phyloP scores from a whole-genome alignment of 2,113 vertebrate genomes.

The Rhinolophus ferrumequinum region DNA sequence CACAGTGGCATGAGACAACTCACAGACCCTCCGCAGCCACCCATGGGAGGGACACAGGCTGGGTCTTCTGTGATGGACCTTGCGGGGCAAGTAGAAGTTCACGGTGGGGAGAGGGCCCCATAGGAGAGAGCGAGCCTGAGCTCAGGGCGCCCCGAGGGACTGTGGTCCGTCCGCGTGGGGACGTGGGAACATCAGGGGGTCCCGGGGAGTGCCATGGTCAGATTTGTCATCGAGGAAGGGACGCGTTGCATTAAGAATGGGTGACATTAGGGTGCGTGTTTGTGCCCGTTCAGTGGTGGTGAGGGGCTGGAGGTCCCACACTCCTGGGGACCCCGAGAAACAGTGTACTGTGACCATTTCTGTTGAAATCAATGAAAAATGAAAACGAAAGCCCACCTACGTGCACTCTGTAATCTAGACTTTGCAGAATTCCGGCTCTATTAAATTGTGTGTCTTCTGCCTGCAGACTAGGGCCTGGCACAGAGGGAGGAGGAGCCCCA shows the following conservation, averaged over 20 bases:
- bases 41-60: accelerated
- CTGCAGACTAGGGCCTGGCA: accelerated
- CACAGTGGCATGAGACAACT: accelerated
- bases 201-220: accelerated
- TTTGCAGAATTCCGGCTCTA: accelerated
- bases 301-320: background rate
- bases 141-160: background rate
- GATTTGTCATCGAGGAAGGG: background rate
- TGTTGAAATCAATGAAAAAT: too few species aligned
- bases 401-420: accelerated
- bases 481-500: background rate
- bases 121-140: background rate
- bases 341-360: background rate
- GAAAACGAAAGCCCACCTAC: accelerated
- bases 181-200: accelerated
- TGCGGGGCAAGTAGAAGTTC: background rate
- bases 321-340: background rate
- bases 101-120: accelerated
- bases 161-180: background rate
- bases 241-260: accelerated
- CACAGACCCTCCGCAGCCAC: background rate
- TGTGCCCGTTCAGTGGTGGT: too few species aligned
- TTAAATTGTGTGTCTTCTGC: too few species aligned
- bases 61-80: background rate
- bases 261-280: background rate